Conservation (phyloP, 37 sponge, comb jelly and placozoan genomes). For the Mnemiopsis leidyi region DNA sequence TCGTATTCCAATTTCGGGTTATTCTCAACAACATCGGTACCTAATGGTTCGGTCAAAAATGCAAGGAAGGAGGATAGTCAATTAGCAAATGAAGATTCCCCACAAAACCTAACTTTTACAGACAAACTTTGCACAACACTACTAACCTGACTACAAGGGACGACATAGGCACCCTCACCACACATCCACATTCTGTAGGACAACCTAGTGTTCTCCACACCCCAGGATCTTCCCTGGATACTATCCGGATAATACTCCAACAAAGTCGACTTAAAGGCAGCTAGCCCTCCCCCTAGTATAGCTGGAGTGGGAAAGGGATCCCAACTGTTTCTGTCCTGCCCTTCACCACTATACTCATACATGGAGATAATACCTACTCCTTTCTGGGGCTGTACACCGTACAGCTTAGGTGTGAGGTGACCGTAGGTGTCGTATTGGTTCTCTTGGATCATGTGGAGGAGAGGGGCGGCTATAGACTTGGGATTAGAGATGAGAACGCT, state of each 20-base stretch:
- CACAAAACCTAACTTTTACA: no score
- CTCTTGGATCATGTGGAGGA: conserved; percentile 10
- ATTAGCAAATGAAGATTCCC: no score
- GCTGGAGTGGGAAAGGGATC: conserved; percentile 10
- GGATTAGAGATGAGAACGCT: not conserved
- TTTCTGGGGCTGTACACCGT: not conserved
- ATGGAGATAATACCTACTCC: not conserved
- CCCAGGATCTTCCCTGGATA: not conserved
- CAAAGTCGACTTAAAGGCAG: conserved; percentile 3
- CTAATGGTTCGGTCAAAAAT: no score
- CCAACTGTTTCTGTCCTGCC: not conserved
- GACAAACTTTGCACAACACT: no score
- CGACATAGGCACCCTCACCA: not conserved
- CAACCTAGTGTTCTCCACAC: conserved; percentile 46
- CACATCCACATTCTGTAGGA: conserved; percentile 53
- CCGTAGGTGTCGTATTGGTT: not conserved
- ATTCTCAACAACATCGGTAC: no score
- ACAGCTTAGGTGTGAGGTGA: not conserved
- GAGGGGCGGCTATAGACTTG: not conserved
- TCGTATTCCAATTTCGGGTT: no score
- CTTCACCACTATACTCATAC: not conserved
- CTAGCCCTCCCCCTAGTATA: conserved; percentile 6
- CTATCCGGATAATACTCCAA: not conserved
- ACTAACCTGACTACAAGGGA: conserved; percentile 12
- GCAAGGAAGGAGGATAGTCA: no score